Evolutionary conservation across 2,888 invertebrate species (phyloP), one percentile per base, ranked within the genome.

Genomic region (Magallana nippona): DNA sequence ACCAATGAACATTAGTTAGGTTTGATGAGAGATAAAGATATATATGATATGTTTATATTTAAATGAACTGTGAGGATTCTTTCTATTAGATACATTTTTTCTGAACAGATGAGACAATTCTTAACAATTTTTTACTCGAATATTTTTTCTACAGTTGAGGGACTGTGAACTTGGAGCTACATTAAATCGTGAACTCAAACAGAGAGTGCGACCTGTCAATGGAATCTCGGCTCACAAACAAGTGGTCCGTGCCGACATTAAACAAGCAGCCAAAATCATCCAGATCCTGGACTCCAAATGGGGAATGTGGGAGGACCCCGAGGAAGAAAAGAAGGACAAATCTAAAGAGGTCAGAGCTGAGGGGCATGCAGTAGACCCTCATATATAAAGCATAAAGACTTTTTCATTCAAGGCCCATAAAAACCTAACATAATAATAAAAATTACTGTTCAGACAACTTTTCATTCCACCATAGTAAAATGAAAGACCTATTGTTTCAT

Each of bases 121-220:
- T 5, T 2, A 32, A 27, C 27, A 15, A 71, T 27, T 32, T 71
- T 22, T 13, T 22, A 3, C 10, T 22, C 3, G 2, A 27, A 27
- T 19, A 5, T 27, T 19, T 71, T 2, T 56, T 56, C 17, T 78
- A 57, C 19, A 97, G 97, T 95, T 97, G 87, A 96, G 96, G 87
- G 98, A 98, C 92, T 97, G 97, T 93, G 98, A 98, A 94, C 95
- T 98, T 89, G 98, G 98, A 22, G 98, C 98, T 10, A 98, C 99
- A 89, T 98, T 99, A 79, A 99, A 99, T 95, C 96, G 99, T 22
- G 99, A 99, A 95, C 95, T 99, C 87, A 98, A 98, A 91, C 96
- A 99, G 17, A 96, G 99, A 82, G 97, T 99, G 86, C 96, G 99
- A 0, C 96, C 98, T 11, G 92, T 93, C n/a, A 93, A 91, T 85